Evolutionary conservation across 2,797 vertebrate species (phyloP).

Genomic region (Typhlichthys eigenmanni): DNA sequence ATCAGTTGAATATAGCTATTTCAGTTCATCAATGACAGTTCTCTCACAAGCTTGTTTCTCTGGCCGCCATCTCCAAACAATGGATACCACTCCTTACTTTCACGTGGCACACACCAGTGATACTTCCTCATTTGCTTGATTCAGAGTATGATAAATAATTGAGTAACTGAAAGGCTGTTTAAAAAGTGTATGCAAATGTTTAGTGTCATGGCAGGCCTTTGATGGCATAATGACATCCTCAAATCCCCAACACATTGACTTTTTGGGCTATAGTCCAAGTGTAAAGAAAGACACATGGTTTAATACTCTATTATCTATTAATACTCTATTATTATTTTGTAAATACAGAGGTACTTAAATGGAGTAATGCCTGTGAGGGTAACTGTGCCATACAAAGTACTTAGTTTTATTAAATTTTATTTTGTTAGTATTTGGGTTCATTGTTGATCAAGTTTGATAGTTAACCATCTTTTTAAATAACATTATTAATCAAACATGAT

Average conservation of each 20-base stretch:
- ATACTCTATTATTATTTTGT: background rate
- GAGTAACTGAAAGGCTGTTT: conserved; percentile 26
- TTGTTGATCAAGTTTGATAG: background rate
- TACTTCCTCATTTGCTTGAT: background rate
- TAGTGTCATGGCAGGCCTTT: background rate
- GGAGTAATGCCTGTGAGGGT: no score
- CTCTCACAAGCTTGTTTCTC: background rate
- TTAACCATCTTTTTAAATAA: background rate
- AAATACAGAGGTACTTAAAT: no score
- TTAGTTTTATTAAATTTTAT: background rate
- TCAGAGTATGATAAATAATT: conserved; percentile 7
- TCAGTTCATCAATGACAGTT: no score
- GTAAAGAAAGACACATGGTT: conserved; percentile 4
- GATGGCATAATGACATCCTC: conserved; percentile 10
- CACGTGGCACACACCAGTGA: background rate
- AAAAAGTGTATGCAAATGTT: background rate
- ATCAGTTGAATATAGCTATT: conserved; percentile 7
- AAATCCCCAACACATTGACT: background rate
- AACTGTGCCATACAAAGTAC: background rate
- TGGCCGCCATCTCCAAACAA: background rate
- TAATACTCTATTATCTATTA: background rate
- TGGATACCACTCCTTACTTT: background rate
- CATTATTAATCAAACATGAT: background rate
- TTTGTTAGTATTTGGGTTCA: background rate
- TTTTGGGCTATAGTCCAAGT: conserved; percentile 10